Base-by-base conservation (phyloP, 2,797 vertebrate genomes). In the Cyprinella venusta region DNA sequence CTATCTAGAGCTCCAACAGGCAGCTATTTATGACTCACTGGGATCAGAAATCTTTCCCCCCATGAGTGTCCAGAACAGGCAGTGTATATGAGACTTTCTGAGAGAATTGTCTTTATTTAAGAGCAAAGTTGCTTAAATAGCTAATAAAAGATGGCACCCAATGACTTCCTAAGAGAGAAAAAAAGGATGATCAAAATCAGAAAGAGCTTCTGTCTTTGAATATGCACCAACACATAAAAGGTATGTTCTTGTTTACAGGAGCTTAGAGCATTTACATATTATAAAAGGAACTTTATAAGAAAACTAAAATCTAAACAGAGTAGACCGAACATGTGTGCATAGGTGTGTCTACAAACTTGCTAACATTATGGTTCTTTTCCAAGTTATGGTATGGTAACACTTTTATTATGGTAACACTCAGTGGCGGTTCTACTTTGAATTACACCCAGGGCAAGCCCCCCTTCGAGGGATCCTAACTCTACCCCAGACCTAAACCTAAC, bases 41-140 rank as follows among this genome's bases (percentile, higher is more conserved):
- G 21, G 45, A 6, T 13, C 13, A 74, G 71, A 74, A 54, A 54
- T 72, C 24, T 12, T 26, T 50, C 30, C 19, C 42, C 45, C 16
- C 26, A 48, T 18, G 6, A 76, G 36, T 64, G 38, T 78, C 40
- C 61, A 50, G 76, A 67, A 52, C 1, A 8, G 76, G 61, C n/a
- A 26, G 21, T 24, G n/a, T 48, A 48, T n/a, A 21, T 40, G 38
- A 45, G 45, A 50, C 36, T n/a, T 77, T 76, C 38, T 21, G 42
- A 45, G 48, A 18, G 4, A 33, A 59, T 76, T 74, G 16, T 13
- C 24, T 50, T 48, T 50, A 16, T 36, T 64, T 61, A 68, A 65
- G 19, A 50, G 18, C 3, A 81, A 76, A n/a, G 6, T n/a, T 52
- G 65, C 42, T 42, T 70, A 26, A 61, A 75, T 80, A 69, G 50